phyloP scores from a whole-genome alignment of 2,888 invertebrate species.

The Lampropteryx suffumata region DNA sequence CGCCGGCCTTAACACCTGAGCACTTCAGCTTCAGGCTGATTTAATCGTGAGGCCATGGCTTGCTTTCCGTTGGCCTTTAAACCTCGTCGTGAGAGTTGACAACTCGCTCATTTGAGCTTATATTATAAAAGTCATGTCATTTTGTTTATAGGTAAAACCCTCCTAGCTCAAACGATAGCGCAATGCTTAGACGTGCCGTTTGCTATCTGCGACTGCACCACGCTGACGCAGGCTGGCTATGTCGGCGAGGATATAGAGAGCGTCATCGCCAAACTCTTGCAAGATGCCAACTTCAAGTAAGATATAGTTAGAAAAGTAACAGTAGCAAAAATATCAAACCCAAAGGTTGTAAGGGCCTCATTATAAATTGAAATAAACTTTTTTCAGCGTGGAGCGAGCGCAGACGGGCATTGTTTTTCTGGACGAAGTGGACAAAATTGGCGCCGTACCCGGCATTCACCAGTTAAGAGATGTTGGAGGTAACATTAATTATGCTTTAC shows the following conservation, averaged over 20 bases:
- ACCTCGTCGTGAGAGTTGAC: too few relatives aligned
- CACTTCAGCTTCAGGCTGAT: too few relatives aligned
- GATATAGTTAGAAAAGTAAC: too few relatives aligned
- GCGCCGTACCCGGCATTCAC: constrained; percentile 95
- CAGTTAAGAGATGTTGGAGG: constrained; percentile 98
- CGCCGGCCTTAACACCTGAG: too few relatives aligned
- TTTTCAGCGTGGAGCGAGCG: constrained; percentile 94
- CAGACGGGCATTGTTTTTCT: constrained; percentile 99
- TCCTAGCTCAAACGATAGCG: constrained; percentile 98
- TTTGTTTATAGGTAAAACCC: constrained; percentile 93
- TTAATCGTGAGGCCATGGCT: too few relatives aligned
- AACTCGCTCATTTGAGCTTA: too few relatives aligned
- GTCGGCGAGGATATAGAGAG: constrained; percentile 99
- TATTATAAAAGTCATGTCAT: too few relatives aligned
- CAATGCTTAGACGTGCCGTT: constrained; percentile 99
- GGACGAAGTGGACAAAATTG: constrained; percentile 99
- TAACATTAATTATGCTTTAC: constrained; percentile 41
- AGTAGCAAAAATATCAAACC: too few relatives aligned
- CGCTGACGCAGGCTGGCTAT: constrained; percentile 97
- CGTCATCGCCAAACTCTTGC: constrained; percentile 96
- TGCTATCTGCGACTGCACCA: constrained; percentile 99
- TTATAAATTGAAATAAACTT: too few relatives aligned
- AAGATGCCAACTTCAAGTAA: constrained; percentile 96
- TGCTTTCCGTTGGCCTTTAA: too few relatives aligned
- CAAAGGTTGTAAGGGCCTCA: too few relatives aligned